These are phyloP conservation scores for Potamarius usumacintae DNA, from an alignment of 2,113 vertebrate genomes.

Conservation along the genomic window DNA sequence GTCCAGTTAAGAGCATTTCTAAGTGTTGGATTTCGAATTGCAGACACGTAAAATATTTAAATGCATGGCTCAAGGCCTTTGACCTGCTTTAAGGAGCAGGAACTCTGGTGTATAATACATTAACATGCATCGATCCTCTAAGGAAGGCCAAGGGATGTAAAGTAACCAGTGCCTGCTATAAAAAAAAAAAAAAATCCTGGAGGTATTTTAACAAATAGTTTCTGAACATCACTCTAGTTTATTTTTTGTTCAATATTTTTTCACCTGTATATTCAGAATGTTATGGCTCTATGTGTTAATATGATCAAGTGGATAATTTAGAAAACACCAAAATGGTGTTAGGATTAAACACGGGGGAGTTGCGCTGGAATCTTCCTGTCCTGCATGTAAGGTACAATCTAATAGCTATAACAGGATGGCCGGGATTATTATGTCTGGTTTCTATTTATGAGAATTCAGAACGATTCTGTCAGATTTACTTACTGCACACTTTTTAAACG, in stretches of 20 bases:
- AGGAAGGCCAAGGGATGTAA: not conserved
- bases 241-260: too few relatives aligned
- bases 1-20: constrained; percentile 1
- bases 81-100: constrained; percentile 27
- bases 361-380: not conserved
- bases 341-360: not conserved
- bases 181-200: not conserved
- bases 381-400: not conserved
- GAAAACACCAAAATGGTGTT: not conserved
- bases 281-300: not conserved
- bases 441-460: not conserved
- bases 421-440: not conserved
- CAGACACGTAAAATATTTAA: constrained; percentile 55
- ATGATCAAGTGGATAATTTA: too few relatives aligned
- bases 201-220: not conserved
- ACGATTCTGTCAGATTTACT: not conserved
- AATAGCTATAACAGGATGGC: not conserved
- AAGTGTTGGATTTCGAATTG: not conserved
- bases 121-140: constrained; percentile 4
- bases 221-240: not conserved
- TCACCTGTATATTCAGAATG: too few relatives aligned
- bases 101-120: constrained; percentile 29
- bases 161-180: not conserved
- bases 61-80: constrained; percentile 6
- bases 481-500: not conserved